These are phyloP conservation scores for Panorpa germanica DNA, from an alignment of 2,888 invertebrate genomes.

Conservation along the genomic window DNA sequence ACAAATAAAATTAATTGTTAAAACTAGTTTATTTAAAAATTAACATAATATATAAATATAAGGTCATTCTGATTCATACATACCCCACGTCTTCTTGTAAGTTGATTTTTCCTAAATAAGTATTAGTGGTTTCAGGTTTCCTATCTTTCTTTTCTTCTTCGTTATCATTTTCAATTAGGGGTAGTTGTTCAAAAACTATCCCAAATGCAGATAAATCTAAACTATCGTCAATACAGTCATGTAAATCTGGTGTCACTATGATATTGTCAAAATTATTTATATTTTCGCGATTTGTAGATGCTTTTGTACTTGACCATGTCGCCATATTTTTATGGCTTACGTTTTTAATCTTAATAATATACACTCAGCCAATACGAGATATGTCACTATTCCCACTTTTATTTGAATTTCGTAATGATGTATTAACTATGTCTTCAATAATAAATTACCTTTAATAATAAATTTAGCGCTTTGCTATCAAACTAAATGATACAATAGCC, in stretches of 20 bases:
- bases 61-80: slow-evolving; percentile 15
- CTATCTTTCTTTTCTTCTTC: slow-evolving; percentile 11
- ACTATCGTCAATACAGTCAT: slow-evolving; percentile 29
- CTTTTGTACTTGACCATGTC: slow-evolving; percentile 21
- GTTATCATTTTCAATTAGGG: slow-evolving; percentile 18
- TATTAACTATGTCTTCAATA: no score
- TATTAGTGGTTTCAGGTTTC: slow-evolving; percentile 12
- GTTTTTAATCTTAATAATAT: no score
- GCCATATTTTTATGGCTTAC: slow-evolving; percentile 21
- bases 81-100: slow-evolving; percentile 30
- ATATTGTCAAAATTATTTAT: slow-evolving; percentile 23
- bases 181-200: slow-evolving; percentile 27
- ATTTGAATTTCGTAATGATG: no score
- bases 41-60: no score
- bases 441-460: no score
- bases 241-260: slow-evolving; percentile 29
- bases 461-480: no score
- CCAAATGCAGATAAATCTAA: slow-evolving; percentile 26
- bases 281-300: slow-evolving; percentile 10
- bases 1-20: no score
- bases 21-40: no score
- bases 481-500: no score
- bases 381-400: no score
- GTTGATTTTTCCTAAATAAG: slow-evolving; percentile 6
- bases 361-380: no score